A percentile compares a stretch with the other conserved stretches of the same genome.
phyloP scores from a whole-genome alignment of 2,797 vertebrate species.

The Ciconia nigra region DNA sequence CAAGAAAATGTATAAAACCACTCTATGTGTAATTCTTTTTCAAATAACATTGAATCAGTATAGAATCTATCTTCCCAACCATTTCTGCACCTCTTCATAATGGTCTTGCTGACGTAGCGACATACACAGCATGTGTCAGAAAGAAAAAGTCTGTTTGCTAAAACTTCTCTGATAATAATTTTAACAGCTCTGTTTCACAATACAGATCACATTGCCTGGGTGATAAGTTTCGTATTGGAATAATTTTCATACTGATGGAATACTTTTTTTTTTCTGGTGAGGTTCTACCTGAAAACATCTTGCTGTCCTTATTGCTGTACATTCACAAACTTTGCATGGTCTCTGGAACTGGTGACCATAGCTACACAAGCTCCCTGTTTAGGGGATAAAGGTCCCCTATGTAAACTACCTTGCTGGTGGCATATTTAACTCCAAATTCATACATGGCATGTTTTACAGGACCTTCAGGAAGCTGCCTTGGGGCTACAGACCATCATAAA shows the following conservation, averaged over 20 bases:
- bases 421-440: slow-evolving; percentile 78
- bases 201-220: background rate
- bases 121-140: background rate
- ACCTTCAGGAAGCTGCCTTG: slow-evolving; percentile 69
- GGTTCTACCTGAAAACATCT: background rate
- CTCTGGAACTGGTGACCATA: slow-evolving; percentile 77
- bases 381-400: slow-evolving; percentile 74
- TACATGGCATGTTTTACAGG: slow-evolving; percentile 77
- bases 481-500: slow-evolving; percentile 5
- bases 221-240: background rate
- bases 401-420: slow-evolving; percentile 80
- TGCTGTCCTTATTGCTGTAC: background rate
- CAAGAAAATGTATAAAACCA: background rate
- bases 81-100: background rate
- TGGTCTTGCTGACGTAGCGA: background rate
- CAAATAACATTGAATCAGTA: background rate
- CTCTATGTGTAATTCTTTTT: background rate
- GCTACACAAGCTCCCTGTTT: slow-evolving; percentile 77
- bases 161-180: background rate
- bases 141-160: background rate
- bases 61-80: background rate
- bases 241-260: background rate
- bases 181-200: background rate
- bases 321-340: slow-evolving; percentile 79
- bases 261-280: background rate